These are phyloP conservation scores for Cyrtodaria siliqua DNA, from an alignment of 2,888 invertebrate genomes.

Conservation along the genomic window DNA sequence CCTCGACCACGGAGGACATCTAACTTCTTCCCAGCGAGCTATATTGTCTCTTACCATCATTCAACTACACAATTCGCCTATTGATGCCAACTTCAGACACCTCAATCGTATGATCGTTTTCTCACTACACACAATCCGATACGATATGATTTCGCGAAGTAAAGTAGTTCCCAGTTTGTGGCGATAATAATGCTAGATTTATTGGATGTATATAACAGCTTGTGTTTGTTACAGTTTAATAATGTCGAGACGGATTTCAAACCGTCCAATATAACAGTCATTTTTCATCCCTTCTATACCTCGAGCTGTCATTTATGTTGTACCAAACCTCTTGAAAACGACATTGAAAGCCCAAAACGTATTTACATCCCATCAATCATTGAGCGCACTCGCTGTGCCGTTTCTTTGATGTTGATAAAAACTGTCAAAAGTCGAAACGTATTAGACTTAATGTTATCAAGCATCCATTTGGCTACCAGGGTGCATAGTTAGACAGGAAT, in stretches of 20 bases:
- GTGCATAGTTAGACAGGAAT: slow-evolving; percentile 59
- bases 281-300: slow-evolving; percentile 63
- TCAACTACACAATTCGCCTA: too few species aligned
- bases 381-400: slow-evolving; percentile 46
- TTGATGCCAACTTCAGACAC: too few species aligned
- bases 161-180: slow-evolving; percentile 65
- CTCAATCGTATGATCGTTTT: background rate
- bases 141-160: slow-evolving; percentile 10
- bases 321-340: slow-evolving; percentile 63
- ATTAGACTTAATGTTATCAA: slow-evolving; percentile 67
- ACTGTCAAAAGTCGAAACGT: slow-evolving; percentile 69
- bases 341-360: slow-evolving; percentile 66
- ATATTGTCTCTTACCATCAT: too few species aligned
- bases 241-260: slow-evolving; percentile 65
- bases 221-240: slow-evolving; percentile 66
- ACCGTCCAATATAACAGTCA: slow-evolving; percentile 66
- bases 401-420: slow-evolving; percentile 68
- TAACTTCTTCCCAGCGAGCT: too few species aligned
- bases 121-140: background rate
- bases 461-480: slow-evolving; percentile 63
- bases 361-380: slow-evolving; percentile 68
- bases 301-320: slow-evolving; percentile 64
- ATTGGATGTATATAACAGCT: slow-evolving; percentile 56
- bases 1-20: too few species aligned
- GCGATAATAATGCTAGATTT: slow-evolving; percentile 63